A percentile compares a stretch with the other conserved stretches of the same genome.
phyloP scores from a whole-genome alignment of 2,797 vertebrate species.

The Myripristis murdjan region DNA sequence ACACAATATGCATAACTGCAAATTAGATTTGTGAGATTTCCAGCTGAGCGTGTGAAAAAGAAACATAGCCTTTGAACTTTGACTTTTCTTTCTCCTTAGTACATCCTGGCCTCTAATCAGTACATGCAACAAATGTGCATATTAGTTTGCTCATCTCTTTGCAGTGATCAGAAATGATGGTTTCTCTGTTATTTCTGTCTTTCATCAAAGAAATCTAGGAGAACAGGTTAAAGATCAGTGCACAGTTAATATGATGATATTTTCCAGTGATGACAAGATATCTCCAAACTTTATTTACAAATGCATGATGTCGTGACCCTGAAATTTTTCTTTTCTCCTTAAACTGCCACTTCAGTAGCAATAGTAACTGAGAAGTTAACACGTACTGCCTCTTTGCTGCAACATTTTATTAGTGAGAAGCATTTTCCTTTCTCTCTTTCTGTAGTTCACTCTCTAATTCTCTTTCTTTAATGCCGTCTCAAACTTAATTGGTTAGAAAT shows the following conservation, averaged over 20 bases:
- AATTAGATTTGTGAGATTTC: background rate
- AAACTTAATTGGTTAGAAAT: conserved; percentile 56
- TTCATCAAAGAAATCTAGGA: too few species aligned
- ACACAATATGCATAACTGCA: background rate
- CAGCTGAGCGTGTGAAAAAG: background rate
- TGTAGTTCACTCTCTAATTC: conserved; percentile 37
- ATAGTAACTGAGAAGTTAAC: background rate
- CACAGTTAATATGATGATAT: too few species aligned
- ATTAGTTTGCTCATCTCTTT: too few species aligned
- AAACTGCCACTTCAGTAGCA: background rate
- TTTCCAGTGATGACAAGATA: background rate
- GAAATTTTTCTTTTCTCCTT: background rate
- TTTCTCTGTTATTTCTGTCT: too few species aligned
- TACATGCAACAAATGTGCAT: too few species aligned
- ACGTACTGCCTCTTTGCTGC: conserved; percentile 5
- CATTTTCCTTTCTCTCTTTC: conserved; percentile 19
- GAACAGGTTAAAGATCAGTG: too few species aligned
- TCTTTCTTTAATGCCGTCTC: conserved; percentile 25
- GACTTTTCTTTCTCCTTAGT: background rate
- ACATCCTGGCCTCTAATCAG: too few species aligned
- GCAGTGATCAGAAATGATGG: background rate
- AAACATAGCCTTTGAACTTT: background rate
- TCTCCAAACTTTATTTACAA: too few species aligned
- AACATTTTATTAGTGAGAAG: conserved; percentile 6
- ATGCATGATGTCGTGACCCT: background rate